Percentiles rank a stretch among this genome's conserved stretches.
phyloP scores from a whole-genome alignment of 2,113 vertebrate species.

The Xerus inauris region DNA sequence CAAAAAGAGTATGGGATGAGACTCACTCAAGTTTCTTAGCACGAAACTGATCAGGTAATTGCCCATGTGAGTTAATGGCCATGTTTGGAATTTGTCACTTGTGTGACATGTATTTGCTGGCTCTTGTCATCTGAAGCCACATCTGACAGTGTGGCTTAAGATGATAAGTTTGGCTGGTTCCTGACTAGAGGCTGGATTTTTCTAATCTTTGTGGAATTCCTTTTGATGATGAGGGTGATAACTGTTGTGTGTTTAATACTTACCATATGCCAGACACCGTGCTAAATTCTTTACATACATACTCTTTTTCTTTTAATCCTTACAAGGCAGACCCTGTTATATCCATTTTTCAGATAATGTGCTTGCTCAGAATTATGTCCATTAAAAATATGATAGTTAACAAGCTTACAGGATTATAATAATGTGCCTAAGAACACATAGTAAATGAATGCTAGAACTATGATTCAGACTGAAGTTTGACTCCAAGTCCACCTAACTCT shows the following conservation, averaged over 20 bases:
- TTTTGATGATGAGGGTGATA: background rate
- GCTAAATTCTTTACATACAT: background rate
- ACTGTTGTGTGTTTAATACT: background rate
- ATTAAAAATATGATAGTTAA: background rate
- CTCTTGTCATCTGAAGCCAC: background rate
- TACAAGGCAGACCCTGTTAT: background rate
- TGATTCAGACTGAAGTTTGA: constrained; percentile 14
- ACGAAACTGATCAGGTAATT: background rate
- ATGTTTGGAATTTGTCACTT: background rate
- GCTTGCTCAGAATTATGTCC: background rate
- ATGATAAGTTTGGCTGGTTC: background rate
- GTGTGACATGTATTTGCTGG: background rate
- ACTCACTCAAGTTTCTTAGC: background rate
- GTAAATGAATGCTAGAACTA: background rate
- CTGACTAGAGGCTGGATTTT: background rate
- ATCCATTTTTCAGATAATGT: background rate
- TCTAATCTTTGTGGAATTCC: background rate
- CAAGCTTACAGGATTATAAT: background rate
- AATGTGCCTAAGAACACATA: background rate
- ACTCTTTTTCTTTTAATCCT: background rate
- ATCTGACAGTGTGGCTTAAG: background rate
- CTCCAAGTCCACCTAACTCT: background rate
- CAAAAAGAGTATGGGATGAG: background rate
- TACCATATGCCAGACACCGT: background rate
- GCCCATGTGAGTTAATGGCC: background rate